phyloP scores from a whole-genome alignment of 92 coral and sea anemone genomes.

The Metridium senile region DNA sequence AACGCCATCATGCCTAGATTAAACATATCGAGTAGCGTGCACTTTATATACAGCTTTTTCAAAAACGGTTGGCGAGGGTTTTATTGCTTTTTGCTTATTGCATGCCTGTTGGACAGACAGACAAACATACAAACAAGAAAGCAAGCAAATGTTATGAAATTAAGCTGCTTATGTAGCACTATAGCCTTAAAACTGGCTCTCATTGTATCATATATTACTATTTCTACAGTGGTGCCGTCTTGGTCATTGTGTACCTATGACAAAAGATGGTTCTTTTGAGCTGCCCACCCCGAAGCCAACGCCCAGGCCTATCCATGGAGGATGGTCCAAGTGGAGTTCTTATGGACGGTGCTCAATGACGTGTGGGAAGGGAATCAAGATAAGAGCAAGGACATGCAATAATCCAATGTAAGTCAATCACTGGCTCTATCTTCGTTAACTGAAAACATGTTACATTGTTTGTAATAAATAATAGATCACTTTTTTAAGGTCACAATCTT shows the following conservation, averaged over 20 bases:
- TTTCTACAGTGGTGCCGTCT: constrained; percentile 83
- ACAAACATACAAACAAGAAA: too few species aligned
- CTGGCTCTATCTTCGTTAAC: neutral
- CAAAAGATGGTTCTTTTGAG: constrained; percentile 35
- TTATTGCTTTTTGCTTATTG: too few species aligned
- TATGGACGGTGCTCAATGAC: constrained; percentile 69
- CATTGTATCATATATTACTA: neutral
- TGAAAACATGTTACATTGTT: too few species aligned
- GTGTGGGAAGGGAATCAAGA: constrained; percentile 83
- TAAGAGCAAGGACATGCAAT: constrained; percentile 66
- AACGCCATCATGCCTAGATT: too few species aligned
- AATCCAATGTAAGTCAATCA: constrained; percentile 64
- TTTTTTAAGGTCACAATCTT: too few species aligned
- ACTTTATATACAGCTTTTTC: too few species aligned
- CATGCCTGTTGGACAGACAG: too few species aligned
- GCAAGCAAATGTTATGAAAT: too few species aligned
- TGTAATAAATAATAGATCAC: too few species aligned
- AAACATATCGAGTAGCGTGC: too few species aligned
- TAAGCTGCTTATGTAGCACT: too few species aligned
- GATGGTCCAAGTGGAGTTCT: constrained; percentile 80
- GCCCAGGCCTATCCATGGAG: constrained; percentile 74
- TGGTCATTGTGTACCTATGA: constrained; percentile 70
- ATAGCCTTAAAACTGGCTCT: neutral
- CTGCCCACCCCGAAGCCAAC: constrained; percentile 69
- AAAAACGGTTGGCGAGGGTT: too few species aligned